Evolutionary conservation across 2,797 vertebrate species (phyloP), one percentile per base, ranked within the genome.

Genomic region (Phoxinus dragarum): DNA sequence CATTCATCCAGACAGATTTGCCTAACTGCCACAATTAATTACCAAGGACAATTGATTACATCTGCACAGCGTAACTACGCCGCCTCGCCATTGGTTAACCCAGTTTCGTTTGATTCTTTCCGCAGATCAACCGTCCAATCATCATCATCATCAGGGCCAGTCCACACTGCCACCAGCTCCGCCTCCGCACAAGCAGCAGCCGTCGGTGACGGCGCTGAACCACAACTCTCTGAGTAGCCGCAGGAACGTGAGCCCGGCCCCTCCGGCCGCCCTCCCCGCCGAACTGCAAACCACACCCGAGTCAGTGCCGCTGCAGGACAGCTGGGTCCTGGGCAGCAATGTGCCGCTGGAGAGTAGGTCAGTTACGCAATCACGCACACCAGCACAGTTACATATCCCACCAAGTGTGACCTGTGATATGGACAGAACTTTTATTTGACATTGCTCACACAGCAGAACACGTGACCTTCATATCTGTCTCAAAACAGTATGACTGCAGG

Each of bases 281-380:
- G 97, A 97, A 94, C 97, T 97, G 96, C 97, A 97, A 96, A 97
- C 97, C 96, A 97, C 97, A 93, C 96, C 97, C 84, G 97, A 97
- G 95, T 97, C 96, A 92, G 97, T 97, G 95, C 97, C 97, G 96
- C 97, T 97, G 96, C 97, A 97, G 96, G 97, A 97, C 96, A 97
- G 97, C 97, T 97, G 97, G 97, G 97, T 97, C 95, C 96, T 97
- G 95, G 97, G 97, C 96, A 97, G 97, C 97, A 97, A 97, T 97
- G 97, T 96, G 69, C 97, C 97, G 93, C 96, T 97, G 97, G 97
- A 97, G 94, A 97, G 96, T 96, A 97, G 97, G 96, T 97, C 94
- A 96, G 90, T 84, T 16, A 85, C 36, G 38, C 74, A 72, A 79
- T 40, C 34, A 19, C 88, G 84, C 23, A 36, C 40, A 61, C 75